Evolutionary conservation across 64 coral and sea anemone genomes (phyloP), one percentile per base, ranked within the genome.

Genomic region (Hydrozoanthus tunicans): DNA sequence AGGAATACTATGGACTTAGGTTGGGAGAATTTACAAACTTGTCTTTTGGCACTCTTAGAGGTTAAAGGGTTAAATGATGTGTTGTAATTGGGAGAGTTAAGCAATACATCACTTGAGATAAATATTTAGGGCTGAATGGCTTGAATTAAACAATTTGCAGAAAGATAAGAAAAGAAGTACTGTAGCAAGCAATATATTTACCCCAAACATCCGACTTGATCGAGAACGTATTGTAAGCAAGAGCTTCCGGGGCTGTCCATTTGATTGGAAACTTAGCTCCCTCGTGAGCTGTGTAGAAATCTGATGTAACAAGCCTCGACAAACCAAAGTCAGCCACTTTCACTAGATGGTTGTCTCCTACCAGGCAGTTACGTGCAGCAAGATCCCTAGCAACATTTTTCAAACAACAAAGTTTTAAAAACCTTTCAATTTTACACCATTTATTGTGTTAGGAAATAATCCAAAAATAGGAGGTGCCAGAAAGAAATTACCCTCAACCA

Each of bases 271-370:
- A 98, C 82, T 98, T 98, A 13, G 96, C 94, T 51, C 96, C 96
- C 81, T 98, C 91, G 8, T 95, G 94, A 11, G 96, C 96, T 62
- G 96, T 98, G 79, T 98, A 98, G 70, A 95, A 93, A 10, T 98
- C 96, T 70, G 86, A 58, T 53, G 88, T 95, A 66, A 98, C 79
- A 12, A 98, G 92, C 93, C 96, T 88, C 83, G 96, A 98, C 53
- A 98, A 89, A 84, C 96, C 96, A 95, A 98, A 98, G 84, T 98
- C 96, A 26, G 94, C 96, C 7, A 98, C 96, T 84, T 98, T 98
- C n/a, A 98, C 94, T 58, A 95, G 84, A 61, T 98, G 89, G 66
- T 95, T 98, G 6, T 93, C 94, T 61, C 94, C 96, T 24, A 98
- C 90, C 64, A 98, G 79, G 79, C 96, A 98, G 58, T 98, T 98